Evolutionary conservation across 2,888 invertebrate species (phyloP), one percentile per base, ranked within the genome.

Genomic region (Philereme transversata): DNA sequence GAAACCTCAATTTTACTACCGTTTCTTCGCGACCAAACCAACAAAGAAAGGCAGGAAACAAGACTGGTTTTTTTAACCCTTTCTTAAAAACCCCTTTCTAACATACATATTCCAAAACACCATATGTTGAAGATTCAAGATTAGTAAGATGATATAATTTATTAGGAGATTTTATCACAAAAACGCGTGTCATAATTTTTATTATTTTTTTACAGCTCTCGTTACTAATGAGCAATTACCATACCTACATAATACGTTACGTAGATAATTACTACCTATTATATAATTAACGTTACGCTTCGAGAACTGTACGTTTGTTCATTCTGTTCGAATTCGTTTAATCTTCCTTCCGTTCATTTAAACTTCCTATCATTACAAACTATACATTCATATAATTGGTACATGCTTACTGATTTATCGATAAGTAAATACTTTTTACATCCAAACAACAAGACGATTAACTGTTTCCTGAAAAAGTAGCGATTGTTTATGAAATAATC

Each of bases 261-360:
- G 56, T 41, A 53, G 46, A 60, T 51, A 40, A 57, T 57, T 54
- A 57, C 59, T 57, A 50, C 59, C 48, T 64, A 72, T 76, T 74
- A 70, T 60, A 61, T 71, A 74, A 69, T 71, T 70, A 70, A 58
- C 72, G 68, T 74, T 70, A 68, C 73, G 74, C 73, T 72, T 72
- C 70, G 71, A 69, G 67, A 63, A 67, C 54, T 67, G 55, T 64
- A 61, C 66, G 64, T 68, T 72, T 71, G 74, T 62, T 75, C 75
- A 75, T 76, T 79, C 72, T 75, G 74, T 71, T 75, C 72, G 72
- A 77, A 81, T 79, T 68, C 60, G 50, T 45, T 45, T 64, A 61
- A 64, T 80, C 61, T 68, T 82, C 77, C 83, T 83, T 83, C 83
- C 83, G 77, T 78, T 79, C 64, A 68, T 73, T 62, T 71, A 71